These are phyloP conservation scores for Maniola hyperantus DNA, from an alignment of 2,888 invertebrate species.

Conservation along the genomic window DNA sequence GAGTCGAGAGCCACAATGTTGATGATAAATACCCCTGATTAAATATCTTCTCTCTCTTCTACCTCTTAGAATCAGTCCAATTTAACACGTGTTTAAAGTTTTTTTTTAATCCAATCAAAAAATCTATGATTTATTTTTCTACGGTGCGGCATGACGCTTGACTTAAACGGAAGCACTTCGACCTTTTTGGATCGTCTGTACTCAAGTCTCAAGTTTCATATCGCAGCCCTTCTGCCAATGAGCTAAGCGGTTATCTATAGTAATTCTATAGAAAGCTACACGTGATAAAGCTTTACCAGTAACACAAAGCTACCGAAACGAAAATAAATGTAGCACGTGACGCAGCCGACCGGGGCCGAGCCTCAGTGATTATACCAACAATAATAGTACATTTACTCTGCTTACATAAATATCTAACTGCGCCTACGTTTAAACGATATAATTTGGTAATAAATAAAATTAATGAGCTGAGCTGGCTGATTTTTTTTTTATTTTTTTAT, in stretches of 20 bases:
- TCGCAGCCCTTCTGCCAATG: not conserved
- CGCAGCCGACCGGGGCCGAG: constrained; percentile 47
- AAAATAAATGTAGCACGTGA: constrained; percentile 70
- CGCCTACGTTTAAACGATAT: not conserved
- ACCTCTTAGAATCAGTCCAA: no score
- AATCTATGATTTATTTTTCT: no score
- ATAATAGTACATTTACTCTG: constrained; percentile 44
- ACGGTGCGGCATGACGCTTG: no score
- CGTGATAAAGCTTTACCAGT: constrained; percentile 38
- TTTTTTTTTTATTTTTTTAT: no score
- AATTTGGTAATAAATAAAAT: constrained; percentile 3
- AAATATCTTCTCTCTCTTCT: no score
- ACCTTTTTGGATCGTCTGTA: not conserved
- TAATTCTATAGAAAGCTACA: constrained; percentile 32
- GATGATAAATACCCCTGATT: no score
- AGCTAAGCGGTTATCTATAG: constrained; percentile 14
- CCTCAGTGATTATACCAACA: constrained; percentile 29
- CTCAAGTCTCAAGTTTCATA: constrained; percentile 4
- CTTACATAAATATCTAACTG: constrained; percentile 45
- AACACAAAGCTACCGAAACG: constrained; percentile 39
- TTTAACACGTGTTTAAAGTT: no score
- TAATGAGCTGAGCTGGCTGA: no score
- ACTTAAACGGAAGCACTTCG: not conserved
- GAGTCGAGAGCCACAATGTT: no score
- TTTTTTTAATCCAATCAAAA: no score